Base-by-base conservation (phyloP, 2,797 vertebrate genomes). In the Tapirus indicus region DNA sequence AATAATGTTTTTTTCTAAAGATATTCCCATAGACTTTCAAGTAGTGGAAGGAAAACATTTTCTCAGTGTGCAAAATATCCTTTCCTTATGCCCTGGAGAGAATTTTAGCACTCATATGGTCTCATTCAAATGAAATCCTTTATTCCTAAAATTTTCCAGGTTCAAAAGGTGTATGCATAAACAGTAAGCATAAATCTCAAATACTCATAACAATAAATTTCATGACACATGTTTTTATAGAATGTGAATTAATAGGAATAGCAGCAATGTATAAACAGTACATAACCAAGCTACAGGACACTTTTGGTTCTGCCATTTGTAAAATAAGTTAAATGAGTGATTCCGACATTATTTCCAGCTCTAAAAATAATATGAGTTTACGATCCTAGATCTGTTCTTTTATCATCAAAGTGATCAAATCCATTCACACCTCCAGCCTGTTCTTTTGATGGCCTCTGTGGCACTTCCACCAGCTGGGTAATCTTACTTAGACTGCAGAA, bases 91-190 rank as follows among this genome's bases (percentile, higher is more conserved):
- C 52, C 49, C 56, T 82, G 54, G 29, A 84, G 1, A 25, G 13
- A 20, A 58, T 60, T 25, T 92, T 27, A 86, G 60, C 7, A 52
- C 21, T 27, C 56, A 66, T 23, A 29, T n/a, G 58, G 18, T 77
- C 72, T 91, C 7, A 68, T 84, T 95, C 41, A 93, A 84, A 91
- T 77, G 9, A 96, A 96, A 95, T 80, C 27, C 13, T 71, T 87
- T 66, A 7, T 79, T 96, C 52, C 7, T 79, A 82, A 66, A 32
- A 74, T 29, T 78, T 71, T 13, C 29, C 23, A 72, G 20, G 44
- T 69, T 94, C 54, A 58, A 75, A 79, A 35, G 21, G 18, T 78
- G 85, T 74, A 8, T 62, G 20, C 74, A 85, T 84, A 85, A 83
- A 64, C 6, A 87, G 25, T 71, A 84, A 89, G 6, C 54, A 89